Conservation (phyloP, 2,888 invertebrate species). For the Leptinotarsa juncta region DNA sequence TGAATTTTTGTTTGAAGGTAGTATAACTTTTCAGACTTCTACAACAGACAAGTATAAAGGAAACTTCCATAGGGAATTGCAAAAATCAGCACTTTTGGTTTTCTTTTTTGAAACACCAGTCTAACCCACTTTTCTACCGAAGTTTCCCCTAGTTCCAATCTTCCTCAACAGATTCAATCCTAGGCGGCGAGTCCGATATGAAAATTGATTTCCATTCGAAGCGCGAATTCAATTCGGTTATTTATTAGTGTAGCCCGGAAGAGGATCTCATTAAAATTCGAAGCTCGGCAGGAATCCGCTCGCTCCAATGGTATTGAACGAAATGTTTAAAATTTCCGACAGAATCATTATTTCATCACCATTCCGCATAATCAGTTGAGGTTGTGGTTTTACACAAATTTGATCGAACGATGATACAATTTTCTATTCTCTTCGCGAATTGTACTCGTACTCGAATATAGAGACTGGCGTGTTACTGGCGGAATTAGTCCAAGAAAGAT, state of each 20-base stretch:
- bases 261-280: conserved; percentile 41
- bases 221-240: conserved; percentile 33
- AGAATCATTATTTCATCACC: conserved; percentile 8
- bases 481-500: background rate
- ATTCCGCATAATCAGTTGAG: conserved; percentile 13
- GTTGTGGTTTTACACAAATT: conserved; percentile 7
- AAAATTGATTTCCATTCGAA: conserved; percentile 34
- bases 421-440: background rate
- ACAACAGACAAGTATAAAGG: too few species aligned
- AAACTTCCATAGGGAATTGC: too few species aligned
- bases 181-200: conserved; percentile 23
- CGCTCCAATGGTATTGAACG: conserved; percentile 34
- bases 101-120: too few species aligned
- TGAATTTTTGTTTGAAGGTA: too few species aligned
- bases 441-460: background rate
- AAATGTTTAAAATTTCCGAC: conserved; percentile 17
- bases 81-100: too few species aligned
- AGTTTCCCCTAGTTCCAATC: background rate
- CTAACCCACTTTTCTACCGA: background rate
- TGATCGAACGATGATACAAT: background rate
- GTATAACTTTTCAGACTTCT: too few species aligned
- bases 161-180: background rate
- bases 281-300: conserved; percentile 31
- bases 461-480: background rate
- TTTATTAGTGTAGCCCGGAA: conserved; percentile 33